phyloP scores from a whole-genome alignment of 2,113 vertebrate species.

The Dipodomys merriami region DNA sequence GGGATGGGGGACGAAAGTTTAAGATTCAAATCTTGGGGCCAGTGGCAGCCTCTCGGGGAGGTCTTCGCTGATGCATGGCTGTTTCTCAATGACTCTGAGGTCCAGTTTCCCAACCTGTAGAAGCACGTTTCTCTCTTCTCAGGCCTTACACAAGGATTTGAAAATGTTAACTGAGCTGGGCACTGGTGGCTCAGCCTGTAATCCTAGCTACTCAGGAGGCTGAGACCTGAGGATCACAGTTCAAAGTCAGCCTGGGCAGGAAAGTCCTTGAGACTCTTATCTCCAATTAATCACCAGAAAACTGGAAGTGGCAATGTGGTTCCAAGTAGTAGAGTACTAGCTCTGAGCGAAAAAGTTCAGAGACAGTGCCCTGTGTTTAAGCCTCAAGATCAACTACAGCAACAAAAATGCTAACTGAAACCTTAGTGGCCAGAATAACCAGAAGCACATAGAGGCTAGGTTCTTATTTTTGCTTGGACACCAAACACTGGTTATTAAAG shows the following conservation, averaged over 20 bases:
- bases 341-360: too few relatives aligned
- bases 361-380: too few relatives aligned
- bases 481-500: slow-evolving; percentile 22
- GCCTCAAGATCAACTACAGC: too few relatives aligned
- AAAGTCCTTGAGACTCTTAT: too few relatives aligned
- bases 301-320: too few relatives aligned
- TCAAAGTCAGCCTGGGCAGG: too few relatives aligned
- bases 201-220: too few relatives aligned
- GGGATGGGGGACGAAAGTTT: not conserved
- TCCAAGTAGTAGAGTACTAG: too few relatives aligned
- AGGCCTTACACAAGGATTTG: not conserved
- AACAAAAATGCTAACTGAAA: too few relatives aligned
- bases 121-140: not conserved
- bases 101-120: not conserved
- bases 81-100: not conserved
- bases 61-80: not conserved
- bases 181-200: not conserved
- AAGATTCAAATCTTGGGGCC: not conserved
- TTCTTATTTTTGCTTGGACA: not conserved
- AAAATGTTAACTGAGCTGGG: not conserved
- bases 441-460: too few relatives aligned
- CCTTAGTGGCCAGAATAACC: not conserved
- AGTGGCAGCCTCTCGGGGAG: not conserved
- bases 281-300: too few relatives aligned
- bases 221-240: too few relatives aligned